phyloP scores from a whole-genome alignment of 1,140 invertebrate species.

The Aradophagus sp. region DNA sequence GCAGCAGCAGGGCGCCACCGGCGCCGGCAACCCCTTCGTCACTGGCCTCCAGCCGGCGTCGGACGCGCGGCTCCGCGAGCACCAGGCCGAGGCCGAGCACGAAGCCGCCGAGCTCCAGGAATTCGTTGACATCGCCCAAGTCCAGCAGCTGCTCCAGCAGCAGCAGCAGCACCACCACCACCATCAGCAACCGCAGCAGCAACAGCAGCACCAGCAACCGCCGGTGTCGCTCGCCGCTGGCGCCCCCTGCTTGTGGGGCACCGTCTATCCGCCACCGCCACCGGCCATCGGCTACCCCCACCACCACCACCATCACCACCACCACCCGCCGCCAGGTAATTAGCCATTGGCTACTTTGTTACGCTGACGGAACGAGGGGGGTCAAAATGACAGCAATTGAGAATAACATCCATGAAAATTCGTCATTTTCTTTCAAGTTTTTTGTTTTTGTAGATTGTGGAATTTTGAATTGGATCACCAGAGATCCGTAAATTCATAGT shows the following conservation, averaged over 20 bases:
- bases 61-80: slow-evolving; percentile 60
- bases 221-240: slow-evolving; percentile 39
- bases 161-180: slow-evolving; percentile 70
- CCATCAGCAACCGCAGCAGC: slow-evolving; percentile 26
- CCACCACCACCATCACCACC: slow-evolving; percentile 64
- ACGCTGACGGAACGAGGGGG: no score
- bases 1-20: no score
- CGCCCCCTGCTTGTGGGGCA: slow-evolving; percentile 67
- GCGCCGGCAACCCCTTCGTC: slow-evolving; percentile 62
- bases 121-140: slow-evolving; percentile 71
- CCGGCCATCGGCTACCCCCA: slow-evolving; percentile 65
- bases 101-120: slow-evolving; percentile 68
- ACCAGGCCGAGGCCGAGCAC: slow-evolving; percentile 58
- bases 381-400: no score
- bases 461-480: no score
- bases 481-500: no score
- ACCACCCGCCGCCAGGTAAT: slow-evolving; percentile 61
- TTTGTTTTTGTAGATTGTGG: no score
- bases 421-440: no score
- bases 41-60: slow-evolving; percentile 54
- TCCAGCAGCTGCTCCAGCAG: slow-evolving; percentile 69
- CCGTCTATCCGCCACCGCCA: slow-evolving; percentile 70
- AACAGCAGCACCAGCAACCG: slow-evolving; percentile 63
- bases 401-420: no score
- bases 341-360: neutral